phyloP scores from a whole-genome alignment of 92 coral and sea anemone species.

The Porites divaricata region DNA sequence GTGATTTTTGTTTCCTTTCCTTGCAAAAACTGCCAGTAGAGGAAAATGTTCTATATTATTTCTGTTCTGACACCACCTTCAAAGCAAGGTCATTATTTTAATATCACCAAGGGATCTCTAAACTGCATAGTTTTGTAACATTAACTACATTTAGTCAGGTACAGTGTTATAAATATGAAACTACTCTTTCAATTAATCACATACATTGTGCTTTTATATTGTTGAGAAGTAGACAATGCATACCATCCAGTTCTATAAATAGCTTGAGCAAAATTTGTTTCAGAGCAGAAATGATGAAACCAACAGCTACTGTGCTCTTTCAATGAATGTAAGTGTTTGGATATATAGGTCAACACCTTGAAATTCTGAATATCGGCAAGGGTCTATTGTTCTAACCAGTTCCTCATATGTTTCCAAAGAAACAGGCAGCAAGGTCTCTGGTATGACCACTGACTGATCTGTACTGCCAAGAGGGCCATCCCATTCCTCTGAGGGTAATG shows the following conservation, averaged over 20 bases:
- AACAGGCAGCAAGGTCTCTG: no score
- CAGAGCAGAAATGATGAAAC: not conserved
- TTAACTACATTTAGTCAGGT: no score
- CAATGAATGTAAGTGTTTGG: slow-evolving; percentile 41
- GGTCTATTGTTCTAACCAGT: no score
- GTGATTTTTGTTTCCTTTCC: no score
- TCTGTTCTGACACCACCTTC: not conserved
- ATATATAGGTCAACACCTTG: slow-evolving; percentile 44
- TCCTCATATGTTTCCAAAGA: no score
- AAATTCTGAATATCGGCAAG: slow-evolving; percentile 45
- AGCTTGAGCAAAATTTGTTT: no score
- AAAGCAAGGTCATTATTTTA: not conserved
- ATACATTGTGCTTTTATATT: slow-evolving; percentile 1
- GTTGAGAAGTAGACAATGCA: no score
- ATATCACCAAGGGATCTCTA: not conserved
- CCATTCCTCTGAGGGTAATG: slow-evolving; percentile 50
- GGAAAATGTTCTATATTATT: no score
- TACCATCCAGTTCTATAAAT: no score
- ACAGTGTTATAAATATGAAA: no score
- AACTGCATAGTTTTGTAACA: not conserved
- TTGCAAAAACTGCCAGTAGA: no score
- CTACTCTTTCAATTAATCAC: no score
- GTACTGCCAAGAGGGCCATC: slow-evolving; percentile 36
- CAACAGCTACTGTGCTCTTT: slow-evolving; percentile 30
- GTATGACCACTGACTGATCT: slow-evolving; percentile 47